These are phyloP conservation scores for Cantharis rustica DNA, from an alignment of 2,888 invertebrate species.

Conservation along the genomic window DNA sequence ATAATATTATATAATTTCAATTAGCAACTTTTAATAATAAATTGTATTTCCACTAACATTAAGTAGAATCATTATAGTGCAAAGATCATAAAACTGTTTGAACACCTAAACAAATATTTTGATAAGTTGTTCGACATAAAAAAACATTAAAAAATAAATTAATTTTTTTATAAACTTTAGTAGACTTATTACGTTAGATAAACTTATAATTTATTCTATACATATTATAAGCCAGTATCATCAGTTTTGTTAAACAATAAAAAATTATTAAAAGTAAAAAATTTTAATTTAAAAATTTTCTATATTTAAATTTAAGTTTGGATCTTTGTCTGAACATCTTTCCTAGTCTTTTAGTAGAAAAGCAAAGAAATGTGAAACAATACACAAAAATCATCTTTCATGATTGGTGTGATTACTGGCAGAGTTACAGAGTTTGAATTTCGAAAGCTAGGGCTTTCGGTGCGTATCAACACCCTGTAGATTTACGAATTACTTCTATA, in stretches of 20 bases:
- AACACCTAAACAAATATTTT: not conserved
- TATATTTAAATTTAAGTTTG: no score
- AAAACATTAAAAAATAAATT: not conserved
- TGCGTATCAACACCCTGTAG: no score
- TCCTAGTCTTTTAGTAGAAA: no score
- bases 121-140: not conserved
- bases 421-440: no score
- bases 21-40: not conserved
- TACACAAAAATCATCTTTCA: no score
- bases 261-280: not conserved
- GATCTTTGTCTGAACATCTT: no score
- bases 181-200: not conserved
- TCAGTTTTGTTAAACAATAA: not conserved
- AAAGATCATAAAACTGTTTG: not conserved
- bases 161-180: not conserved
- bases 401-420: no score
- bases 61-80: not conserved
- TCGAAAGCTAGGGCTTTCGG: no score
- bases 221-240: not conserved
- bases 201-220: not conserved
- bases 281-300: not conserved
- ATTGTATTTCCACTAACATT: not conserved
- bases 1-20: not conserved
- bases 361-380: no score
- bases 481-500: no score